Evolutionary conservation across 2,113 vertebrate species (phyloP).

Genomic region (Peromyscus leucopus): DNA sequence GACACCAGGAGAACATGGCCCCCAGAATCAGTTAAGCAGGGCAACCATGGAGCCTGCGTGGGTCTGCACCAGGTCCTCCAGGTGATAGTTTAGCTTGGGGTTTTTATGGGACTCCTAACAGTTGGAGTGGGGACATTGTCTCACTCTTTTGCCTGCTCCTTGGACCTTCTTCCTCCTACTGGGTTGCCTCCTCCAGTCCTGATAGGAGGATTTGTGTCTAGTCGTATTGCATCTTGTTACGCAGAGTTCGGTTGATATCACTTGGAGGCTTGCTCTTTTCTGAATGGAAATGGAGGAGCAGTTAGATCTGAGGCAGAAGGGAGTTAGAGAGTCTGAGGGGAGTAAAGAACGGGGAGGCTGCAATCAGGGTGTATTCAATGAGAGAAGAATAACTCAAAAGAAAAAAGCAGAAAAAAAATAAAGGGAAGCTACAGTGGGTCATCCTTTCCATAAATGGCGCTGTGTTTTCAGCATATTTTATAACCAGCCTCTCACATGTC

Average conservation of each 20-base stretch:
- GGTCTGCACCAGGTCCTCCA: neutral
- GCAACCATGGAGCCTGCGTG: fast-evolving
- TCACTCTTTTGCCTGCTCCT: neutral
- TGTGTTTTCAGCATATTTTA: neutral
- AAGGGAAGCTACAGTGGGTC: neutral
- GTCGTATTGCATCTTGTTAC: neutral
- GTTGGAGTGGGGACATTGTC: no score
- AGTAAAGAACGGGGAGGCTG: no score
- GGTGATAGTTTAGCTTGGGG: neutral
- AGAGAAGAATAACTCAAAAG: neutral
- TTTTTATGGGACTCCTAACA: neutral
- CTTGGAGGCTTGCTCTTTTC: neutral
- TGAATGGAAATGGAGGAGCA: neutral
- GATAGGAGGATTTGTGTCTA: neutral
- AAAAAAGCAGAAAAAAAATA: neutral
- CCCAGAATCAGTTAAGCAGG: neutral
- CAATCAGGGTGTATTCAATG: neutral
- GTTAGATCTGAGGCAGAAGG: neutral
- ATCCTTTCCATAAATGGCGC: neutral
- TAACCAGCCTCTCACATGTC: neutral
- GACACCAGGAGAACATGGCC: neutral
- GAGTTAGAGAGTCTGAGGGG: fast-evolving
- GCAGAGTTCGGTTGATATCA: neutral
- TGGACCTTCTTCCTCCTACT: no score
- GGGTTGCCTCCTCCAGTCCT: neutral